A percentile compares a stretch with the other conserved stretches of the same genome.
Conservation (phyloP, 2,888 invertebrate species). For the Lasioglossum lativentre region DNA sequence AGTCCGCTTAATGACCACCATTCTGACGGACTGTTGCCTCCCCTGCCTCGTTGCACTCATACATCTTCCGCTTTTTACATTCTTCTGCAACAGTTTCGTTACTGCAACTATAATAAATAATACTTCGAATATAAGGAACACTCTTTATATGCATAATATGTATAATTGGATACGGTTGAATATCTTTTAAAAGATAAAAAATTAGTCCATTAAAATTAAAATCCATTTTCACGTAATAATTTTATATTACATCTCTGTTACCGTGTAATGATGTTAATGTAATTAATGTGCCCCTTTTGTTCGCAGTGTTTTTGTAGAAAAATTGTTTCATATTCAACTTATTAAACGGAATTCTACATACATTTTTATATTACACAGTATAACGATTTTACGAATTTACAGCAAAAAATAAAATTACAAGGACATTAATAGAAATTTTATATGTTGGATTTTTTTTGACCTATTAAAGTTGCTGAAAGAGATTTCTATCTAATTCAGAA, state of each 20-base stretch:
- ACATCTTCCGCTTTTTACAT: not conserved
- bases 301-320: not conserved
- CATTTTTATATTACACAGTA: too few species aligned
- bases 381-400: too few species aligned
- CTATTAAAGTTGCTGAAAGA: too few species aligned
- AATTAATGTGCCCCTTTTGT: not conserved
- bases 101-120: not conserved
- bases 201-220: not conserved
- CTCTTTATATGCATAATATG: too few species aligned
- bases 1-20: not conserved
- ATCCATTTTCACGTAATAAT: not conserved
- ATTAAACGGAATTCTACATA: too few species aligned
- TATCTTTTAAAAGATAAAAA: not conserved
- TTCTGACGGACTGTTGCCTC: slow-evolving; percentile 2
- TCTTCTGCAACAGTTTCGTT: not conserved
- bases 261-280: not conserved
- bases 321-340: too few species aligned
- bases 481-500: too few species aligned
- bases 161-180: too few species aligned
- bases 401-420: too few species aligned
- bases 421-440: too few species aligned
- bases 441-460: too few species aligned
- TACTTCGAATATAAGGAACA: not conserved
- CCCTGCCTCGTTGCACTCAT: not conserved
- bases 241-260: too few species aligned